Evolutionary conservation across 1,140 invertebrate genomes (phyloP), one percentile per base, ranked within the genome.

Genomic region (Galendromus occidentalis): DNA sequence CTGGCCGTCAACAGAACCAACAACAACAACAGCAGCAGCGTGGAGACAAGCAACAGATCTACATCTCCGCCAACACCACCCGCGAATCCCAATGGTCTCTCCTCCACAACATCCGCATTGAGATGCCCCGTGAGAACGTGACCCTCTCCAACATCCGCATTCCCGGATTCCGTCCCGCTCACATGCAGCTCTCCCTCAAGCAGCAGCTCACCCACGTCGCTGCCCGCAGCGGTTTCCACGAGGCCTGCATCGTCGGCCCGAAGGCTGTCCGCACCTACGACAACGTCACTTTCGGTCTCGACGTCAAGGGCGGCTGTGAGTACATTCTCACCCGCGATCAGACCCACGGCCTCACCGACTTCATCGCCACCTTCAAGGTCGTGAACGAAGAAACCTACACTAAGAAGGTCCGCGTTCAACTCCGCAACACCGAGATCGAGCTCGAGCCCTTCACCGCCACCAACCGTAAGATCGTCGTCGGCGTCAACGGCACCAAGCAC

Each of bases 201-300:
- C 17, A 59, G 51, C 51, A 59, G 51, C 51, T 59, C 33, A 9
- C n/a, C 4, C 14, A 59, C 22, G 17, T 17, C 22, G 12, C 33
- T 9, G 14, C 22, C 9, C 17, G 22, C 12, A 4, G 14, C 1
- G 14, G 25, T 1, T 33, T 20, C 51, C 25, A 2, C 22, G 28
- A 47, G 5, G 18, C 7, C 45, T 59, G 51, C 51, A 9, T 25
- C 20, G 1, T 59, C 2, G 22, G 17, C 12, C 12, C n/a, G 12
- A 59, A 2, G 2, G 25, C 1, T 22, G 14, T 59, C 17, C 51
- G 22, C 12, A 59, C 51, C 51, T 59, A 18, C 22, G 51, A 59
- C 9, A 59, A 59, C 51, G 51, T 59, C 9, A 59, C 51, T 9
- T 59, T 59, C 51, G 33, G 22, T 59, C 51, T 59, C 51, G 51